phyloP scores from a whole-genome alignment of 37 sponge, comb jelly and placozoan genomes.

The Dysidea cf. avara region DNA sequence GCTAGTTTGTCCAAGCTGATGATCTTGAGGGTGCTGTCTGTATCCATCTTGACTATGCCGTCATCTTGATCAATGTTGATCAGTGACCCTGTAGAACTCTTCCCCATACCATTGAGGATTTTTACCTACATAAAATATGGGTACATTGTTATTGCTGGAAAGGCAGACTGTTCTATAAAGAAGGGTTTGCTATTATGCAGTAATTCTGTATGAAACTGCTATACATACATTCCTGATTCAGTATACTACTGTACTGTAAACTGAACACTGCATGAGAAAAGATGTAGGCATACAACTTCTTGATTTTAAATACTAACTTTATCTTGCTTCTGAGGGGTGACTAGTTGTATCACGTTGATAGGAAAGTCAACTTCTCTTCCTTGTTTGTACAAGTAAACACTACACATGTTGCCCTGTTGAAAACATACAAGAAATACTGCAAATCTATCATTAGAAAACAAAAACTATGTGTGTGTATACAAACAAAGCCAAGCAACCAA shows the following conservation, averaged over 20 bases:
- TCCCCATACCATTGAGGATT: conserved; percentile 63
- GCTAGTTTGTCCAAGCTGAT: conserved; percentile 75
- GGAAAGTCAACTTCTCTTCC: conserved; percentile 87
- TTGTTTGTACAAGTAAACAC: conserved; percentile 75
- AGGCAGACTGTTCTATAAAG: background rate
- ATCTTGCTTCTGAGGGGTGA: conserved; percentile 73
- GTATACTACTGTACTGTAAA: background rate
- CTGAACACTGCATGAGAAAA: too few relatives aligned
- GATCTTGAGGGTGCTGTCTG: conserved; percentile 76
- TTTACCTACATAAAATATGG: conserved; percentile 50
- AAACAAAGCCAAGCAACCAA: too few relatives aligned
- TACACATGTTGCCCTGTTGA: conserved; percentile 63
- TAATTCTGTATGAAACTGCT: background rate
- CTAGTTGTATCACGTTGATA: conserved; percentile 53
- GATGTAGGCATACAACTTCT: too few relatives aligned
- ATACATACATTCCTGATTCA: too few relatives aligned
- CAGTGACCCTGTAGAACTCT: conserved; percentile 69
- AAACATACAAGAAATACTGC: too few relatives aligned
- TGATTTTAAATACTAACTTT: conserved; percentile 77
- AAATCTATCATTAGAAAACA: too few relatives aligned
- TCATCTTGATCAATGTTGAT: conserved; percentile 94
- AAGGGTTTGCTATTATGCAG: background rate
- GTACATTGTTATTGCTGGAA: background rate
- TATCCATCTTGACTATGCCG: conserved; percentile 86
- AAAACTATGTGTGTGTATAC: too few relatives aligned